A percentile compares a stretch with the other conserved stretches of the same genome.
phyloP scores from a whole-genome alignment of 2,888 invertebrate genomes.

The Apodemia zela region DNA sequence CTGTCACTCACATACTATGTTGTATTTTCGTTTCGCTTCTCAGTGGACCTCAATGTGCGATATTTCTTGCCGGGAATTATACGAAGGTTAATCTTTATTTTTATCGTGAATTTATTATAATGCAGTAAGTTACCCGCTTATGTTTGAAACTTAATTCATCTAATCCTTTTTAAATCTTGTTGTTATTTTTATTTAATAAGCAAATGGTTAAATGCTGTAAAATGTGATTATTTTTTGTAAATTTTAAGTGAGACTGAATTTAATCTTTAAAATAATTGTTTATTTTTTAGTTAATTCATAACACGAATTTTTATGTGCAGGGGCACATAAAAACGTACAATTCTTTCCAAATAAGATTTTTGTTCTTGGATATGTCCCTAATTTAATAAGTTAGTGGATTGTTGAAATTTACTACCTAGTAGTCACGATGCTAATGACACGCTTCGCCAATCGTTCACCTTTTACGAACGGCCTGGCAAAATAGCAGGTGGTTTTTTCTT shows the following conservation, averaged over 20 bases:
- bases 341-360: too few species aligned
- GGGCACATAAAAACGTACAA: background rate
- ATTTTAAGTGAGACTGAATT: background rate
- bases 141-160: constrained; percentile 3
- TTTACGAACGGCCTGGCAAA: too few species aligned
- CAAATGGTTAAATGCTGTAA: background rate
- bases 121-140: background rate
- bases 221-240: background rate
- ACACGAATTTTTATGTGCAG: background rate
- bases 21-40: background rate
- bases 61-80: background rate
- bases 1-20: background rate
- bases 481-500: too few species aligned
- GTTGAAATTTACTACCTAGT: too few species aligned
- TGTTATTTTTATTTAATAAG: constrained; percentile 4
- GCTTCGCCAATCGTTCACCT: too few species aligned
- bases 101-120: background rate
- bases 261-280: background rate
- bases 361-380: too few species aligned
- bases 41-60: background rate
- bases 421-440: too few species aligned
- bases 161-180: constrained; percentile 2
- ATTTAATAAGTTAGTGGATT: too few species aligned
- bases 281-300: background rate
- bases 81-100: constrained; percentile 6